Base-by-base conservation (phyloP, 2,113 vertebrate species). In the Paramisgurnus dabryanus region DNA sequence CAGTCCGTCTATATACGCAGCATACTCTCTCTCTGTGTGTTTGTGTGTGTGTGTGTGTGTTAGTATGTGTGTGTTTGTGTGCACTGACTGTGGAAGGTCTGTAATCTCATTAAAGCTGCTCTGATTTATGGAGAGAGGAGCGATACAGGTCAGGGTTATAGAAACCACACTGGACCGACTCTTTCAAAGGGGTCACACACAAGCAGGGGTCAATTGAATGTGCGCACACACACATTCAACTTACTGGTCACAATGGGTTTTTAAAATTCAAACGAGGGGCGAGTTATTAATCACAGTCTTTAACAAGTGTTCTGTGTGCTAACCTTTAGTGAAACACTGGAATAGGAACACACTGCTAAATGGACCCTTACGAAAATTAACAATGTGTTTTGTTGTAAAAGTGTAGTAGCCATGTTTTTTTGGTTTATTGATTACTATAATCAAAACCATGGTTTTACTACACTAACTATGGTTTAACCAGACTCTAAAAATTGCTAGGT, bases 81-180 rank as follows among this genome's bases (percentile, higher is more conserved):
- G 80, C 84, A 92, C 90, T 88, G 90, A 91, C 91, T 86, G 81
- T 74, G 41, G 71, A 84, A 80, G 81, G 79, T 81, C 86, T 90
- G 87, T 91, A 91, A 92, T 91, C 89, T 91, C 90, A 92, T 92
- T 92, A 91, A 90, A 85, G 80, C 85, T 45, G 83, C 84, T 87
- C 87, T 89, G 89, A 90, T 90, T 92, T 89, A 91, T 89, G 89
- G 89, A 88, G 88, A 89, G 49, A 83, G 86, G 86, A 80, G 80
- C 81, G 82, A 80, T 43, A 86, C 79, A 74, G 84, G 64, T 80
- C 87, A 87, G 89, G 87, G 89, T 90, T 89, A 89, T 71, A 83
- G 85, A 89, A 86, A 82, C 85, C 82, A 69, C 64, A 34, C 76
- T 22, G 45, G 34, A 34, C 60, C 78, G 78, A 81, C 71, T 78